A percentile compares a stretch with the other conserved stretches of the same genome.
phyloP scores from a whole-genome alignment of 2,113 vertebrate species.

The Callithrix jacchus region DNA sequence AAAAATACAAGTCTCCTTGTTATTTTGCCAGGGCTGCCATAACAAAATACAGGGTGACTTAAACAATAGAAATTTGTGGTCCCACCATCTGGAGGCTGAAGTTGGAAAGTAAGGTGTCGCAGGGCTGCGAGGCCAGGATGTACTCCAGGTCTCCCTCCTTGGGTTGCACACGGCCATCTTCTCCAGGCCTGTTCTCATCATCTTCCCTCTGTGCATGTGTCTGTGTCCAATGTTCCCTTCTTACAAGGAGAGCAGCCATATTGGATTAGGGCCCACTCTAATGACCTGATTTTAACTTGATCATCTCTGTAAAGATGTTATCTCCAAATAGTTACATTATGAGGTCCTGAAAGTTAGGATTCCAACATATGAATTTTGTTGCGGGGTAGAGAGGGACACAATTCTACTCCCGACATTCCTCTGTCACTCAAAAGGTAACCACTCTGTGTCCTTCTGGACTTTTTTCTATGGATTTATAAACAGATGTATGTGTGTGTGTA shows the following conservation, averaged over 20 bases:
- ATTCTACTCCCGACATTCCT: background rate
- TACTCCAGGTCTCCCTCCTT: background rate
- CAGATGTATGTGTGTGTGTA: background rate
- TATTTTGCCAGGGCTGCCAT: background rate
- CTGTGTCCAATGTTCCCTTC: background rate
- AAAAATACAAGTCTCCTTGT: background rate
- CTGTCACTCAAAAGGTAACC: background rate
- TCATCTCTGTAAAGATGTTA: background rate
- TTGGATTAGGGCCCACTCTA: background rate
- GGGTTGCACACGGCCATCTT: too few species aligned
- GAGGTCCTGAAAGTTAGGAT: background rate
- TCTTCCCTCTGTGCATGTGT: background rate
- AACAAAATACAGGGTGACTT: background rate
- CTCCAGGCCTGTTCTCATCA: background rate
- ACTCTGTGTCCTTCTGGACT: background rate
- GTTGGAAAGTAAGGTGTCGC: background rate
- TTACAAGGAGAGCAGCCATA: background rate
- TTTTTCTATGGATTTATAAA: background rate
- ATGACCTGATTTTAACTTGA: background rate
- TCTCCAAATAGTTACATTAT: background rate
- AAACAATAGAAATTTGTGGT: background rate
- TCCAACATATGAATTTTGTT: background rate
- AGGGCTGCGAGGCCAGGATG: background rate
- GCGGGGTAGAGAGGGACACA: background rate
- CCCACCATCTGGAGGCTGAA: background rate